These are phyloP conservation scores for Elymnias hypermnestra DNA, from an alignment of 1,140 invertebrate species.

Conservation along the genomic window DNA sequence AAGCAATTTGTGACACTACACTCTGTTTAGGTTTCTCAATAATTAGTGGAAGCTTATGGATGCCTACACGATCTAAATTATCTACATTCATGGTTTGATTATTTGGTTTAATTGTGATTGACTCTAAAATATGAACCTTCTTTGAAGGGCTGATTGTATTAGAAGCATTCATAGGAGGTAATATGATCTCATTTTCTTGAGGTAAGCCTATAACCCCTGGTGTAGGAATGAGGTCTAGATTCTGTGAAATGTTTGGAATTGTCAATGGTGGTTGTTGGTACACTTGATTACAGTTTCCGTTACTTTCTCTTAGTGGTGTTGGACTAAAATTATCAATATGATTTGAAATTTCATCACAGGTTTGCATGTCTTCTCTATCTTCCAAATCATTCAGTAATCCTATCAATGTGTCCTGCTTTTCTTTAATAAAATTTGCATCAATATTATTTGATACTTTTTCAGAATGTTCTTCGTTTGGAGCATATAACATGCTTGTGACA, in stretches of 20 bases:
- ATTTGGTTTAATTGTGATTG: conserved; percentile 30
- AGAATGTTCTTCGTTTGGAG: conserved; percentile 23
- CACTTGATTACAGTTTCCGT: conserved; percentile 5
- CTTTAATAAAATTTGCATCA: conserved; percentile 32
- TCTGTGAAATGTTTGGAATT: conserved; percentile 4
- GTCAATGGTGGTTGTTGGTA: neutral
- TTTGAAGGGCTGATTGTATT: conserved; percentile 46
- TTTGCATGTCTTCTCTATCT: conserved; percentile 23
- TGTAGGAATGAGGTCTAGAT: conserved; percentile 23
- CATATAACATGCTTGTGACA: conserved; percentile 39
- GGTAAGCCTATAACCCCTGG: conserved; percentile 30
- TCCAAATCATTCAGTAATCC: conserved; percentile 49
- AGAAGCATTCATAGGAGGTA: conserved; percentile 5
- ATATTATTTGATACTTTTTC: conserved; percentile 15
- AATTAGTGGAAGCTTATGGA: conserved; percentile 4
- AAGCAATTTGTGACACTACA: conserved; percentile 1
- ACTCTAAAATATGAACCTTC: conserved; percentile 47
- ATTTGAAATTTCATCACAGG: conserved; percentile 2
- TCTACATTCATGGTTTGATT: conserved; percentile 1
- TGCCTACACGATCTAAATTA: neutral
- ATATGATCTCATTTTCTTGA: conserved; percentile 20
- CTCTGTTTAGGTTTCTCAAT: conserved; percentile 2
- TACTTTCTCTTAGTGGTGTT: neutral
- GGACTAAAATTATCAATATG: neutral
- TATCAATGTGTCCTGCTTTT: conserved; percentile 44